phyloP scores from a whole-genome alignment of 1,140 invertebrate species.

The Bursaphelenchus mucronatus region DNA sequence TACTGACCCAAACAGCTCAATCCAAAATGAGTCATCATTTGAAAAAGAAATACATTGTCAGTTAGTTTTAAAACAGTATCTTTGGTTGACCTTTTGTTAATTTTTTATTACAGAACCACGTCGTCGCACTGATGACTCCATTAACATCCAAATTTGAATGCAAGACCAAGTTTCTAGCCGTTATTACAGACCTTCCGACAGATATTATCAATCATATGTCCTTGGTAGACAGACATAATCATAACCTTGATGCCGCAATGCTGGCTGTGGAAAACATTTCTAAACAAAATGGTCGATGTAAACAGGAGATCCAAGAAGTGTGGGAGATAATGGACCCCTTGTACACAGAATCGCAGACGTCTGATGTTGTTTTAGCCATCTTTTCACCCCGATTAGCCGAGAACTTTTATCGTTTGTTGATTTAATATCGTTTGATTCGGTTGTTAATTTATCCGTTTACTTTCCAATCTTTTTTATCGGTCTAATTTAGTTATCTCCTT shows the following conservation, averaged over 20 bases:
- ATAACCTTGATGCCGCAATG: too few species aligned
- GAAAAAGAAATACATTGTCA: constrained; percentile 10
- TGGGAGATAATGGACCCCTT: too few species aligned
- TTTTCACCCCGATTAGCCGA: constrained; percentile 3
- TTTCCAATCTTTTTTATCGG: too few species aligned
- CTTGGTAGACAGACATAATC: not conserved
- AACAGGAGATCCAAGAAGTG: too few species aligned
- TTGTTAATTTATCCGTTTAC: too few species aligned
- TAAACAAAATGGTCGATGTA: too few species aligned
- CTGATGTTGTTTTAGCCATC: constrained; percentile 3
- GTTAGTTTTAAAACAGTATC: not conserved
- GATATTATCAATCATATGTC: constrained; percentile 2
- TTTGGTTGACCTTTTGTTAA: not conserved
- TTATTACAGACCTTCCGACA: constrained; percentile 12
- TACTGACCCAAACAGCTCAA: too few species aligned
- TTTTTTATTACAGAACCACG: constrained; percentile 9
- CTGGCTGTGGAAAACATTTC: too few species aligned
- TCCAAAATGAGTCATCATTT: constrained; percentile 6
- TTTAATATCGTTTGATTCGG: not conserved
- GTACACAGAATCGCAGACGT: not conserved
- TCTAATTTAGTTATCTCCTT: too few species aligned
- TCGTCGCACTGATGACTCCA: not conserved
- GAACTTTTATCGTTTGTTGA: constrained; percentile 4
- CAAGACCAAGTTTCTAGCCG: not conserved
- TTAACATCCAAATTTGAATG: not conserved